Conservation (phyloP, 1,140 invertebrate genomes). For the Eumaeus atala region DNA sequence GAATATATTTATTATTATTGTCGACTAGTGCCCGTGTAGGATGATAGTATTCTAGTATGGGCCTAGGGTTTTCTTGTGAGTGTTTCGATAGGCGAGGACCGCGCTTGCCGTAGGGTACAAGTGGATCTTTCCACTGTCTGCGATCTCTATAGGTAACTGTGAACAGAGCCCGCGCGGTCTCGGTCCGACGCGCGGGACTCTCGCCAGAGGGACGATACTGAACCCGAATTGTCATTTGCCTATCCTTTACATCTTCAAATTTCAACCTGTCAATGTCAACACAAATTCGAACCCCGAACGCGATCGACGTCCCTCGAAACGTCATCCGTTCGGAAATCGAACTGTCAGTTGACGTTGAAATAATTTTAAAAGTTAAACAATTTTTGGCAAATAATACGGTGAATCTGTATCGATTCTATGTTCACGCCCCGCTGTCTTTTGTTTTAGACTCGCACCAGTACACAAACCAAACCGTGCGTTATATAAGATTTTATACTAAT, state of each 20-base stretch:
- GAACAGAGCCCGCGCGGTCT: conserved; percentile 32
- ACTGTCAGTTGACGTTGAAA: neutral
- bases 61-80: conserved; percentile 6
- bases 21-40: conserved; percentile 4
- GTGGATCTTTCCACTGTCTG: conserved; percentile 61
- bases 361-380: too few species aligned
- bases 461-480: conserved; percentile 67
- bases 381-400: neutral
- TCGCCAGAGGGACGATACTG: conserved; percentile 27
- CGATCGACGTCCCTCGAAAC: neutral
- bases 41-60: neutral
- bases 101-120: conserved; percentile 48
- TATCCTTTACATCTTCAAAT: conserved; percentile 3
- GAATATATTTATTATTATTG: conserved; percentile 1
- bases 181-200: conserved; percentile 30
- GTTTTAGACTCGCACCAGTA: conserved; percentile 66
- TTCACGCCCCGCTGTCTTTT: conserved; percentile 50
- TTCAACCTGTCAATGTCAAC: conserved; percentile 9
- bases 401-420: conserved; percentile 32
- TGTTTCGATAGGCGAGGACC: conserved; percentile 43
- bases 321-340: neutral
- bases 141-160: conserved; percentile 69
- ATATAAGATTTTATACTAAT: conserved; percentile 61
- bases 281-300: neutral
- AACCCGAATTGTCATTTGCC: conserved; percentile 12